Conservation (phyloP, 2,888 invertebrate genomes). For the Ashinkailepas kermadecensis region DNA sequence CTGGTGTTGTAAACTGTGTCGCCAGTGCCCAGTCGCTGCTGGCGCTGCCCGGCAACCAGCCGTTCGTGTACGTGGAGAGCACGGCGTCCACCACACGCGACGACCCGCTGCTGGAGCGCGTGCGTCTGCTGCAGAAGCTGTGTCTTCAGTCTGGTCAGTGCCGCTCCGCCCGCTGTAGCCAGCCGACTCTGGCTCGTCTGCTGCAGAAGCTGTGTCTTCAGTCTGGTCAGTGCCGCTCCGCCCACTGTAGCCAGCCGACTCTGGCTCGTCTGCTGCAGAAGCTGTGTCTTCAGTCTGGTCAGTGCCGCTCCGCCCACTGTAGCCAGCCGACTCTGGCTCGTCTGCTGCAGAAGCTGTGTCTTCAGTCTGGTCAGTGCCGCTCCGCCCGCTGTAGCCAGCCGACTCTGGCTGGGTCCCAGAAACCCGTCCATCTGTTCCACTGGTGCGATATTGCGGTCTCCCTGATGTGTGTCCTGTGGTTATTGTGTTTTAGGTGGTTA, state of each 20-base stretch:
- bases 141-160: neutral
- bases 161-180: too few relatives aligned
- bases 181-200: neutral
- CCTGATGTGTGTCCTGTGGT: too few relatives aligned
- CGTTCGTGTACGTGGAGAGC: slow-evolving; percentile 31
- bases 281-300: neutral
- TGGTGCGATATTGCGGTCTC: too few relatives aligned
- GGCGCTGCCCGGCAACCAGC: slow-evolving; percentile 33
- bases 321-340: neutral
- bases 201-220: slow-evolving; percentile 20
- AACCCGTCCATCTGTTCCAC: too few relatives aligned
- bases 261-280: slow-evolving; percentile 17
- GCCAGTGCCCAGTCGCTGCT: slow-evolving; percentile 33
- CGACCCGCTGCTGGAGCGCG: slow-evolving; percentile 20
- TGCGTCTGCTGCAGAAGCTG: slow-evolving; percentile 21
- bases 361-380: neutral
- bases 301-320: neutral
- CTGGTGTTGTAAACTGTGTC: neutral
- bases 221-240: neutral
- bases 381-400: too few relatives aligned
- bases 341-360: slow-evolving; percentile 22
- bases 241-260: too few relatives aligned
- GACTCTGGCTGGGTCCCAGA: too few relatives aligned
- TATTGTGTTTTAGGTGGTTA: too few relatives aligned
- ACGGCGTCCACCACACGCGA: neutral